A percentile compares a stretch with the other conserved stretches of the same genome.
Evolutionary conservation across 2,797 vertebrate species (phyloP).

Genomic region (Sebastes steindachneri): DNA sequence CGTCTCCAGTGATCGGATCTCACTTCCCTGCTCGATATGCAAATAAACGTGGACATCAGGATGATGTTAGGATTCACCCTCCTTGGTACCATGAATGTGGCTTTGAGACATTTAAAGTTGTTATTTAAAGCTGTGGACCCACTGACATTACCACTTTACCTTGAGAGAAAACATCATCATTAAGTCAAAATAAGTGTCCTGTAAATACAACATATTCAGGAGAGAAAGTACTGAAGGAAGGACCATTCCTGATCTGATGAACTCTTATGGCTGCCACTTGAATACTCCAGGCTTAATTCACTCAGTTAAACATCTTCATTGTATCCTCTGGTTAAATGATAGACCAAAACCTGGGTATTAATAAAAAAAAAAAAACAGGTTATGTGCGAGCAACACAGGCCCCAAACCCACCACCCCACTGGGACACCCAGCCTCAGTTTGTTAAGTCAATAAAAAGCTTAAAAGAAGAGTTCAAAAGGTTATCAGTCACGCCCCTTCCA

Average conservation of each 20-base stretch:
- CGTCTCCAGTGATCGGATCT: too few species aligned
- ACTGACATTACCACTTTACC: neutral
- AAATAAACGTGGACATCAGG: too few species aligned
- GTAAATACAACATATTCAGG: neutral
- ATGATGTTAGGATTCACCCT: neutral
- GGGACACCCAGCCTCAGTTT: slow-evolving; percentile 19
- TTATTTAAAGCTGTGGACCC: neutral
- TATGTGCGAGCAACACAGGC: neutral
- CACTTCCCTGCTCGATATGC: too few species aligned
- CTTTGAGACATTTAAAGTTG: neutral
- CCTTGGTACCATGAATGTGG: neutral
- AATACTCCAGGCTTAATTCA: neutral
- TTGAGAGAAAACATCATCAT: neutral
- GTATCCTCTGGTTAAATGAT: neutral
- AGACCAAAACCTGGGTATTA: neutral
- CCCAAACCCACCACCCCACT: neutral
- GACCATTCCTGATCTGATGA: neutral
- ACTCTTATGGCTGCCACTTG: neutral
- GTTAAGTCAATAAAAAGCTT: slow-evolving; percentile 51
- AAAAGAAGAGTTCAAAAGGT: slow-evolving; percentile 63
- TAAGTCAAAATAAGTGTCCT: neutral
- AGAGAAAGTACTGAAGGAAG: neutral
- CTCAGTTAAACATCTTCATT: neutral
- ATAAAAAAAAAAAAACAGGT: neutral
- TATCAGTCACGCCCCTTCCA: slow-evolving; percentile 50